These are phyloP conservation scores for Peromyscus attwateri DNA, from an alignment of 2,797 vertebrate genomes.

Conservation along the genomic window DNA sequence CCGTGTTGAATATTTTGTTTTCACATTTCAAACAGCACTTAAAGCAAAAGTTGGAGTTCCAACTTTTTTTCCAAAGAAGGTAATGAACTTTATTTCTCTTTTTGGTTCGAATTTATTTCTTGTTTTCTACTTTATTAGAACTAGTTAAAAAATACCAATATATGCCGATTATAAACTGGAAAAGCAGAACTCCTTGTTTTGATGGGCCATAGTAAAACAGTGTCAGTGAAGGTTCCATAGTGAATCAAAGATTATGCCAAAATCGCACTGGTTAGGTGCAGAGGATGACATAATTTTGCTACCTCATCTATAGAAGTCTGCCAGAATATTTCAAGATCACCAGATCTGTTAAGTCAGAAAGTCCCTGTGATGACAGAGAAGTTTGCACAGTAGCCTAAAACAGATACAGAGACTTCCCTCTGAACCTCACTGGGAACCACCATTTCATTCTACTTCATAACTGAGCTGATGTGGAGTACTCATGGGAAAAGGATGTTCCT, in stretches of 20 bases:
- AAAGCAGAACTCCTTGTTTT: neutral
- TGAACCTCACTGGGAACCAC: neutral
- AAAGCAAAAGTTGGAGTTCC: neutral
- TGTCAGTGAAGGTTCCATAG: neutral
- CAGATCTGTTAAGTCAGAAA: neutral
- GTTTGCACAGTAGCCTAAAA: neutral
- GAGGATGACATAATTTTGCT: neutral
- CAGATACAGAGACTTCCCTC: neutral
- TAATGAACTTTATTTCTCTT: neutral
- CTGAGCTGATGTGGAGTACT: neutral
- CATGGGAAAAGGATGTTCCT: too few species aligned
- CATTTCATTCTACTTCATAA: neutral
- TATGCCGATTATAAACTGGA: neutral
- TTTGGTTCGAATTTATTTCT: neutral
- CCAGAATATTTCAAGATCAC: neutral
- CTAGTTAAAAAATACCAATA: too few species aligned
- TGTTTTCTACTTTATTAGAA: neutral
- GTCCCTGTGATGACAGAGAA: too few species aligned
- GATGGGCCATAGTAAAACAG: neutral
- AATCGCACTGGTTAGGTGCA: neutral
- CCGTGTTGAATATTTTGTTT: neutral
- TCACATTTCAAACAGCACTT: neutral
- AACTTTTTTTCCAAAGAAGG: neutral
- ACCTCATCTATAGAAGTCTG: neutral
- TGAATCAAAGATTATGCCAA: neutral